phyloP scores from a whole-genome alignment of 2,888 invertebrate species.

The Drosophila meridionalis region DNA sequence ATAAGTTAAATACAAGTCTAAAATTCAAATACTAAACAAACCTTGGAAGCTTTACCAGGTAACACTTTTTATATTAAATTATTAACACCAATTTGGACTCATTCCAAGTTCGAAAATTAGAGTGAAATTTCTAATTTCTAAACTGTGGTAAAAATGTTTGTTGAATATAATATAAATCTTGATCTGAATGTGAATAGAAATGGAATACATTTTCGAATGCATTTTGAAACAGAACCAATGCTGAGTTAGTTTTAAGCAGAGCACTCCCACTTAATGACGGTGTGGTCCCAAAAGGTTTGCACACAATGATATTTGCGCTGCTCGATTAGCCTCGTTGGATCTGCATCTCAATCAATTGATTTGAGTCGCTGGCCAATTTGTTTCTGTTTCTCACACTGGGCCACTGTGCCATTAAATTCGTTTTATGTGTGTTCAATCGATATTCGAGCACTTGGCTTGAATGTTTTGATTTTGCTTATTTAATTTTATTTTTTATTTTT shows the following conservation, averaged over 20 bases:
- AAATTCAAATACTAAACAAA: no score
- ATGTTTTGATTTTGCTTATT: constrained; percentile 14
- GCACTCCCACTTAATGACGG: neutral
- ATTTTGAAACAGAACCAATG: neutral
- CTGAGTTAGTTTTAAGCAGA: neutral
- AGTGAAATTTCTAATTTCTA: no score
- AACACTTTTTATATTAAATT: no score
- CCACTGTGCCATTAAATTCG: constrained; percentile 33
- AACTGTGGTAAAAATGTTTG: no score
- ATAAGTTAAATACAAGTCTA: no score
- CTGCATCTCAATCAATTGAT: constrained; percentile 12
- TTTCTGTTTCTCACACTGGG: constrained; percentile 11
- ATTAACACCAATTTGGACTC: no score
- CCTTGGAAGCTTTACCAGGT: no score
- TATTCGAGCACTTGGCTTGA: constrained; percentile 47
- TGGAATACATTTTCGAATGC: neutral
- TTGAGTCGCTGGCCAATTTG: neutral
- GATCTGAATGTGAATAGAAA: no score
- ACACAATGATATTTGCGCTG: neutral
- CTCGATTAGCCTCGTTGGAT: neutral
- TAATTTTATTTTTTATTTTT: constrained; percentile 5
- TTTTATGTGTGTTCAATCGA: constrained; percentile 42
- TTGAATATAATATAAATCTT: no score
- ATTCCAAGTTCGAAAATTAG: no score
- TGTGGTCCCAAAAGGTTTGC: neutral